Conservation (phyloP, 2,797 vertebrate species). For the Myotis findleyi region DNA sequence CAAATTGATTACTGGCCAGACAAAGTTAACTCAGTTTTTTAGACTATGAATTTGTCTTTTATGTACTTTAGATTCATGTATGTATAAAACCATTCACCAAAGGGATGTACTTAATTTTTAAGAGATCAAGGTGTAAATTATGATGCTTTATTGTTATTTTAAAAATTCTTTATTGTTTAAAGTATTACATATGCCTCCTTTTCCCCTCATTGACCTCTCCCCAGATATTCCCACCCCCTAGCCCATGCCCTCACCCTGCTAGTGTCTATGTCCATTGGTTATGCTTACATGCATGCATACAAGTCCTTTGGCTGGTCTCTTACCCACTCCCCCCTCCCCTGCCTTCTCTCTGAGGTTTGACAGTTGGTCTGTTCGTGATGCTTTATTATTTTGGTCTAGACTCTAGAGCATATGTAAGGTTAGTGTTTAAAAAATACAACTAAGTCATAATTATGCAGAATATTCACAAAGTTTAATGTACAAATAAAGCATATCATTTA, state of each 20-base stretch:
- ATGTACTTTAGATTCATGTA: background rate
- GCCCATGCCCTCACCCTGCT: too few species aligned
- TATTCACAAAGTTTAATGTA: conserved; percentile 84
- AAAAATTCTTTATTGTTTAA: too few species aligned
- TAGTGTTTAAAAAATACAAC: conserved; percentile 70
- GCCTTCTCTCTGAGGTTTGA: too few species aligned
- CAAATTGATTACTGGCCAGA: conserved; percentile 93
- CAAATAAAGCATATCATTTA: conserved; percentile 70
- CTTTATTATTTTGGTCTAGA: conserved; percentile 58
- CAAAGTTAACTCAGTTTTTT: conserved; percentile 95
- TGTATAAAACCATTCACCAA: conserved; percentile 16
- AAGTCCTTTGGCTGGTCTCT: too few species aligned
- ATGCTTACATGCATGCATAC: too few species aligned
- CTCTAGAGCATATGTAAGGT: background rate
- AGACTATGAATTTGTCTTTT: conserved; percentile 86
- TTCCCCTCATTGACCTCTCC: too few species aligned
- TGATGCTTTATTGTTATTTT: conserved; percentile 49
- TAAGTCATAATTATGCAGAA: conserved; percentile 82
- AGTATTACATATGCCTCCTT: too few species aligned
- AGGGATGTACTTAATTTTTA: conserved; percentile 43
- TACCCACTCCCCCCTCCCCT: too few species aligned
- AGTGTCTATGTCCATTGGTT: too few species aligned
- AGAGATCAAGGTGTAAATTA: conserved; percentile 20
- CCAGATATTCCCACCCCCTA: too few species aligned
- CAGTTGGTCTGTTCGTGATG: background rate